Conservation (phyloP, 2,113 vertebrate species). For the Leptocoma aspasia region DNA sequence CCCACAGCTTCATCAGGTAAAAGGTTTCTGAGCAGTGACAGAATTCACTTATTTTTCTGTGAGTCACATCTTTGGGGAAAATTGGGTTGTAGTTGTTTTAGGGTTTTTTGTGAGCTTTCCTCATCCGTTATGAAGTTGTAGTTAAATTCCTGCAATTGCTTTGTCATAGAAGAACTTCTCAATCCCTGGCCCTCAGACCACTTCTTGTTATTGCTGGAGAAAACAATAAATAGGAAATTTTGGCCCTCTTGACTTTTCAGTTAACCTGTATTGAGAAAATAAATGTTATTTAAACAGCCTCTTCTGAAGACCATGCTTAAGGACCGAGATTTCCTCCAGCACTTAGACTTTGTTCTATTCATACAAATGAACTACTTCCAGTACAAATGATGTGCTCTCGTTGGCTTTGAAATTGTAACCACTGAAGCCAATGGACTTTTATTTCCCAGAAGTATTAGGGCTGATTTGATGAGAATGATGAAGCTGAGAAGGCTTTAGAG, state of each 20-base stretch:
- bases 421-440: not conserved
- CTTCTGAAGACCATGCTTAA: not conserved
- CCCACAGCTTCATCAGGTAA: not conserved
- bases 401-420: not conserved
- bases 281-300: not conserved
- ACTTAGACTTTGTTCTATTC: not conserved
- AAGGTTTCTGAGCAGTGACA: not conserved
- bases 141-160: not conserved
- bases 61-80: not conserved
- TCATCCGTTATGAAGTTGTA: not conserved
- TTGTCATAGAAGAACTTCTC: not conserved
- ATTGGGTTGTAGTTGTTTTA: not conserved
- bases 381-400: fast-evolving
- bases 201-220: not conserved
- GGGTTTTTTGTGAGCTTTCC: not conserved
- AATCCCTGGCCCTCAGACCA: not conserved
- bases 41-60: not conserved
- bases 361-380: not conserved
- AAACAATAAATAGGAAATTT: not conserved
- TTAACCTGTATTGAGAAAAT: not conserved
- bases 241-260: not conserved
- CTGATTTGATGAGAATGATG: not conserved
- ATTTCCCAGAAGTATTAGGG: not conserved
- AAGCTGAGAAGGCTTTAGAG: not conserved
- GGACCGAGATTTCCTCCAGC: not conserved